Conservation (phyloP, 2,888 invertebrate genomes). For the Sycophila texana region DNA sequence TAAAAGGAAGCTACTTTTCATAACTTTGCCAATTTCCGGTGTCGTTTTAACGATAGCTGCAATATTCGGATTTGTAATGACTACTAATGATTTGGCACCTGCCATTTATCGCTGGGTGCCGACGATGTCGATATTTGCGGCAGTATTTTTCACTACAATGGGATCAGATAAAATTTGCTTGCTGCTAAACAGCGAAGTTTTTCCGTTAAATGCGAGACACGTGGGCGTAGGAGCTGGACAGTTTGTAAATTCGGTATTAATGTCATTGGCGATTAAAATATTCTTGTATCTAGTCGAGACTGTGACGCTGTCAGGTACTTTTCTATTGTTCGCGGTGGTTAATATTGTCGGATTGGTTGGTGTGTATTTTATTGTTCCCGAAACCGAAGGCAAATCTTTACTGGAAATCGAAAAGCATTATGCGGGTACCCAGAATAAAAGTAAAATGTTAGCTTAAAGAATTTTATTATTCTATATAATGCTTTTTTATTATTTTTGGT, state of each 20-base stretch:
- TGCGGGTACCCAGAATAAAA: constrained; percentile 63
- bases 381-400: constrained; percentile 88
- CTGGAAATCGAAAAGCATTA: constrained; percentile 84
- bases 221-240: background rate
- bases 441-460: too few species aligned
- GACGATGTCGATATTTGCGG: background rate
- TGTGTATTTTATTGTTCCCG: constrained; percentile 84
- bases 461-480: too few species aligned
- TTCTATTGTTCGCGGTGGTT: constrained; percentile 82
- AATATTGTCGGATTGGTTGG: constrained; percentile 80
- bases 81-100: background rate
- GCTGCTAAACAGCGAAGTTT: background rate
- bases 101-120: background rate
- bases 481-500: too few species aligned
- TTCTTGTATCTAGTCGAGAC: background rate
- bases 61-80: background rate
- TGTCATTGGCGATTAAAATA: background rate
- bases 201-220: background rate
- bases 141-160: background rate
- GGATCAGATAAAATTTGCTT: background rate
- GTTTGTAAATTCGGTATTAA: background rate
- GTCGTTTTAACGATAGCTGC: background rate
- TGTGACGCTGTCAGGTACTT: constrained; percentile 80
- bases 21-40: background rate
- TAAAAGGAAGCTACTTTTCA: background rate